Base-by-base conservation (phyloP, 2,888 invertebrate species). In the Drosophila lacicola region DNA sequence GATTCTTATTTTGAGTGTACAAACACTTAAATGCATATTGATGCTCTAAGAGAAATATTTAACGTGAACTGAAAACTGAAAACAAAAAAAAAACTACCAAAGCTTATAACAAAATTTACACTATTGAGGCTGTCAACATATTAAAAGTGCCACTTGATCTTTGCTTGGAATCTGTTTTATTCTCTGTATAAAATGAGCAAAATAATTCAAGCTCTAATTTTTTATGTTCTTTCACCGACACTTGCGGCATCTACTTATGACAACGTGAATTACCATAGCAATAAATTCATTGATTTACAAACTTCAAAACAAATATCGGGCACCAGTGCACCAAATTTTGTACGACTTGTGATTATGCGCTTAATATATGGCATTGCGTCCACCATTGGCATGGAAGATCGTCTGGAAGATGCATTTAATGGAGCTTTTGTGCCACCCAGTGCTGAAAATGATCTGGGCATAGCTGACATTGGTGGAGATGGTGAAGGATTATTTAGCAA, bases 401-500 rank as follows among this genome's bases (percentile, higher is more conserved):
- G 95, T 44, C 93, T 97, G 9, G 94, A 96, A 66, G 95, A 95
- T 67, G 93, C 96, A 71, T 93, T 96, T 67, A 95, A 96, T 78
- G 96, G 96, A 64, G 95, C 95, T 1, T 95, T 97, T 85, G 95
- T 96, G 2, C 97, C 97, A 0, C 96, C 97, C 0, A 96, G 96
- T 55, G 95, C 94, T 9, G 96, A 95, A 6, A 96, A 95, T 55
- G 95, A 95, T 73, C 4, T 89, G 94, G 94, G 72, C 92, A 80
- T 83, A 17, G 73, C 58, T 21, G 79, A 60, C 37, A 50, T 61
- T 21, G 72, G 63, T 25, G 63, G n/a, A 11, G 70, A 56, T 39
- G 75, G 56, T 44, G 88, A 69, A 4, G 73, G 66, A 13, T 21
- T 78, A 4, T 36, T 88, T 5, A 82, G 51, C 14, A 78, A 71